phyloP scores from a whole-genome alignment of 2,797 vertebrate genomes.

The Cossypha caffra region DNA sequence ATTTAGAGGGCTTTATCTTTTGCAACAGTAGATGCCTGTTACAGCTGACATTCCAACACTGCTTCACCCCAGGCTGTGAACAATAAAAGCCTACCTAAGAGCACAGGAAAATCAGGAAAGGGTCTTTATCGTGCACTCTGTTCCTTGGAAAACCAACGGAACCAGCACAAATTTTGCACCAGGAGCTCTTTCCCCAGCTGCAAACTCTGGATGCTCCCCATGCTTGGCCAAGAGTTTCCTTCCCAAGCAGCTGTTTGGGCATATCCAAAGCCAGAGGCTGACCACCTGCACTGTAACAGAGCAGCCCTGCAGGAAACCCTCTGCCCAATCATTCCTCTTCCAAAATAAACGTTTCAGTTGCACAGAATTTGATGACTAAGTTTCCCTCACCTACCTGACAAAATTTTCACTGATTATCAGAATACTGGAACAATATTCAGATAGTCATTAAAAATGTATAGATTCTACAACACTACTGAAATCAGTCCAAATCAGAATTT shows the following conservation, averaged over 20 bases:
- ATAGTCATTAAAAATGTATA: neutral
- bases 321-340: neutral
- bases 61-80: neutral
- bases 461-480: neutral
- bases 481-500: neutral
- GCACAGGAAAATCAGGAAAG: neutral
- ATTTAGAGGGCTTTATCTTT: conserved; percentile 8
- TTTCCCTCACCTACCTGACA: neutral
- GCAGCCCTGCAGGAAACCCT: neutral
- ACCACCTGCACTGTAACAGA: neutral
- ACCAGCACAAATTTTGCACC: rapidly evolving
- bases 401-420: neutral
- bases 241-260: neutral
- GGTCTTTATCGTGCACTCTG: neutral
- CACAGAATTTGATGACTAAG: neutral
- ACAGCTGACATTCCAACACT: neutral
- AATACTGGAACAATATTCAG: neutral
- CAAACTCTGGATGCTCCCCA: neutral
- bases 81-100: neutral
- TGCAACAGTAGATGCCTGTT: neutral
- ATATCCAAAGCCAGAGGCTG: rapidly evolving
- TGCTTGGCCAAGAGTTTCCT: neutral
- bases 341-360: neutral
- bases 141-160: neutral
- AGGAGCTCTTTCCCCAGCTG: rapidly evolving